phyloP scores from a whole-genome alignment of 2,888 invertebrate genomes.

The Mythimna impura region DNA sequence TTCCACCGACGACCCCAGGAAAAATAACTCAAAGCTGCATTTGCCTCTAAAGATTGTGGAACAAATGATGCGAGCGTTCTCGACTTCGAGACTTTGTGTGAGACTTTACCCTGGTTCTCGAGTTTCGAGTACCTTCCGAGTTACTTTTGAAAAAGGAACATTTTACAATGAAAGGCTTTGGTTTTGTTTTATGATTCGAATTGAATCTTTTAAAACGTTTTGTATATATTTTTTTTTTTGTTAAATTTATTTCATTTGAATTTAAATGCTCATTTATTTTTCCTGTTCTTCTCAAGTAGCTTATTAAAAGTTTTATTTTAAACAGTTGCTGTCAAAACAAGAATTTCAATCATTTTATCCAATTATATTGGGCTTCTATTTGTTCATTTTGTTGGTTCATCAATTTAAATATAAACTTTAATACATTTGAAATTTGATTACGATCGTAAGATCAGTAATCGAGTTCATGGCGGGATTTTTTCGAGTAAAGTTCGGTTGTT shows the following conservation, averaged over 20 bases:
- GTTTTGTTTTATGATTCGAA: conserved; percentile 36
- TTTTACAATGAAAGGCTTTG: conserved; percentile 33
- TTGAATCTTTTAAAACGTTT: conserved; percentile 22
- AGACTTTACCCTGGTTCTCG: conserved; percentile 43
- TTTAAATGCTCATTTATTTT: neutral
- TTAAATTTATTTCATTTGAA: neutral
- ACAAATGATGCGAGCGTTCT: conserved; percentile 62
- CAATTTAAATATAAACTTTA: neutral
- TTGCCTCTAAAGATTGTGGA: conserved; percentile 61
- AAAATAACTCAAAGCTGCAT: conserved; percentile 62
- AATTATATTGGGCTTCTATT: neutral
- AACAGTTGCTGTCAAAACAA: neutral
- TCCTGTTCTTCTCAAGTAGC: neutral
- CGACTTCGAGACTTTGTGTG: conserved; percentile 52
- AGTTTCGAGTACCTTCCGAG: conserved; percentile 52
- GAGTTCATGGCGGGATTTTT: too few relatives aligned
- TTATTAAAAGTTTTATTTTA: neutral
- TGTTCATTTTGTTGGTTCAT: neutral
- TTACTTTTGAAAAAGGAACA: conserved; percentile 55
- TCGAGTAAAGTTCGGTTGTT: too few relatives aligned
- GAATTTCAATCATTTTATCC: neutral
- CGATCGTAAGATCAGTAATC: too few relatives aligned
- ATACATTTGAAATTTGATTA: too few relatives aligned
- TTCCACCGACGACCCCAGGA: conserved; percentile 21
- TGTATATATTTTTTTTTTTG: conserved; percentile 4